Percentiles rank a stretch among this genome's conserved stretches.
Evolutionary conservation across 2,797 vertebrate genomes (phyloP).

Genomic region (Oophaga sylvatica): DNA sequence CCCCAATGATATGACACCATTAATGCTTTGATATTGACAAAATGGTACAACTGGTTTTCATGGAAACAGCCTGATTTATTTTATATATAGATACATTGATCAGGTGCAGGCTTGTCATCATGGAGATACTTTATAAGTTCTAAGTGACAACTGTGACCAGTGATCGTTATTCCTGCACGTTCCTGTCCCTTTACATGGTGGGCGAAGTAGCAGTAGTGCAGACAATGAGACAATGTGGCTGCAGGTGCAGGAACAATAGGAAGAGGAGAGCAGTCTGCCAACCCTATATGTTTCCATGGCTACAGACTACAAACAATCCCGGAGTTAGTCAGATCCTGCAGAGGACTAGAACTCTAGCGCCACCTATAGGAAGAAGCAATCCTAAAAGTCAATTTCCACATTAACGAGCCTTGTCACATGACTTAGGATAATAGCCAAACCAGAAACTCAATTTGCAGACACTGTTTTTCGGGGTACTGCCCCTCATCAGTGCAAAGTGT

Average conservation of each 20-base stretch:
- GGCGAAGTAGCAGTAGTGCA: not conserved
- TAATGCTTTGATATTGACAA: not conserved
- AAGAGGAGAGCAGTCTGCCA: too few relatives aligned
- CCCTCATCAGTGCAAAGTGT: too few relatives aligned
- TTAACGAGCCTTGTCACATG: not conserved
- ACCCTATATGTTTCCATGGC: not conserved
- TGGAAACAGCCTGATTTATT: slow-evolving; percentile 36
- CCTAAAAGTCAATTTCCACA: not conserved
- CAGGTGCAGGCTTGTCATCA: too few relatives aligned
- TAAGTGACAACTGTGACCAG: not conserved
- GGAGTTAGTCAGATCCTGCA: not conserved
- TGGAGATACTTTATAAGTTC: not conserved
- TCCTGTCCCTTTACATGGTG: not conserved
- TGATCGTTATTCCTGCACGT: not conserved
- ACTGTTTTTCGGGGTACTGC: too few relatives aligned
- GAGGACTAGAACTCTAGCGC: too few relatives aligned
- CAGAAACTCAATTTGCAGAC: too few relatives aligned
- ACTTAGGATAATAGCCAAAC: too few relatives aligned
- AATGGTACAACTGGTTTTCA: slow-evolving; percentile 30
- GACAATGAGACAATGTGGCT: not conserved
- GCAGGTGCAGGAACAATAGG: not conserved
- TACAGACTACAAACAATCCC: not conserved
- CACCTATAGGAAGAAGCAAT: too few relatives aligned
- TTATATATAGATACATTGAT: not conserved
- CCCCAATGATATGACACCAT: not conserved